Conservation (phyloP, 2,113 vertebrate genomes). For the Entosphenus tridentatus region DNA sequence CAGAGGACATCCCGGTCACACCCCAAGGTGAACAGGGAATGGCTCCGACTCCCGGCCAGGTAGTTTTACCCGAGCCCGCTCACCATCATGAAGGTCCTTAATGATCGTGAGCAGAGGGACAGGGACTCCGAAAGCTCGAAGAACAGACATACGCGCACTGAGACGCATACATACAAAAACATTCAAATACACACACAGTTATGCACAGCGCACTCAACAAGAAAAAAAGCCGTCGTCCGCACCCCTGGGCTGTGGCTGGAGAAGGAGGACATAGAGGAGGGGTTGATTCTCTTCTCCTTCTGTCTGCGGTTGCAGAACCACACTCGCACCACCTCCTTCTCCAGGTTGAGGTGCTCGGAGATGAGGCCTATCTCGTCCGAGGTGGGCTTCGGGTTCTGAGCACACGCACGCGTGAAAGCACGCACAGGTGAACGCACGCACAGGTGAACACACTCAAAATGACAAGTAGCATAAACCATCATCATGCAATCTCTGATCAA, state of each 20-base stretch:
- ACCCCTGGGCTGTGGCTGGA: not conserved
- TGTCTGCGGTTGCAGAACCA: slow-evolving; percentile 81
- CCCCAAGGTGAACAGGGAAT: too few species aligned
- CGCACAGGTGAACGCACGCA: not conserved
- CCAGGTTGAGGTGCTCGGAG: slow-evolving; percentile 64
- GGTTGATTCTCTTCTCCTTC: slow-evolving; percentile 74
- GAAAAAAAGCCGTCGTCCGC: not conserved
- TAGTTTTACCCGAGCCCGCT: too few species aligned
- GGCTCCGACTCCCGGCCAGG: too few species aligned
- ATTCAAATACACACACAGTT: too few species aligned
- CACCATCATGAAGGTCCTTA: too few species aligned
- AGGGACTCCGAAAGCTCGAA: too few species aligned
- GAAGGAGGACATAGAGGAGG: slow-evolving; percentile 16
- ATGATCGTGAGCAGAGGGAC: too few species aligned
- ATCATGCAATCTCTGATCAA: too few species aligned
- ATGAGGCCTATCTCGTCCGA: slow-evolving; percentile 70
- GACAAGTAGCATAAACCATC: too few species aligned
- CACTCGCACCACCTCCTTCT: slow-evolving; percentile 72
- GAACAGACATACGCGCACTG: too few species aligned
- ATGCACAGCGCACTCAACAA: not conserved
- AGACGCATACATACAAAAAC: too few species aligned
- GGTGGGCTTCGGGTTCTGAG: slow-evolving; percentile 82
- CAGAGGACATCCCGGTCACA: too few species aligned
- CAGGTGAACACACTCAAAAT: not conserved
- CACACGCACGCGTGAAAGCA: not conserved